Evolutionary conservation across 2,888 invertebrate genomes (phyloP), one percentile per base, ranked within the genome.

Genomic region (Druceiella hillmani): DNA sequence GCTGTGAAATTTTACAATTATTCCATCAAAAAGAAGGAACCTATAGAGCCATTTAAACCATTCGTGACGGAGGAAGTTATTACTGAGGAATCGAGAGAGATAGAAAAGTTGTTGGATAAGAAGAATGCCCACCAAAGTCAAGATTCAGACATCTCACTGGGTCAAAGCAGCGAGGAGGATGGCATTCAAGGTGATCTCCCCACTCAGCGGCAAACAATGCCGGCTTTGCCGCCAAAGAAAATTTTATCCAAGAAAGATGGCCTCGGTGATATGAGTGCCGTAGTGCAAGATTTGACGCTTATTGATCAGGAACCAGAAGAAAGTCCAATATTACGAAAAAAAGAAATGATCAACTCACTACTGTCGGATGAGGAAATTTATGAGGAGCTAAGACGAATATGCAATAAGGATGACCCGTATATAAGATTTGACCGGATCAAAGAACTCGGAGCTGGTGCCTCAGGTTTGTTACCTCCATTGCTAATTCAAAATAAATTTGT

Each of bases 1-100:
- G 95, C 94, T 15, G 79, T 95, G 35, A 89, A 89, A 55, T 90
- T 84, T 57, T 92, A 91, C 58, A 88, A 90, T 58, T 87, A 87
- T 64, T 84, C 87, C 6, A 85, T 88, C 49, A 87, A 88, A 55
- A 86, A 88, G 52, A 85, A 86, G 51, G 80, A 81, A 31, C 76
- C 75, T 29, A 75, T 76, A 35, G 81, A 81, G 29, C 76, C 78
- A 3, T 87, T 86, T 55, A 90, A 90, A 56, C 85, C 83, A 1
- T 79, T 88, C 47, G 77, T 86, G n/a, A 88, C 88, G 0, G 82
- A 86, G 52, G 81, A 84, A 53, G 78, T 80, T 7, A 87, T 89
- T 42, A 82, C 81, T 43, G 85, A 87, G 52, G 89, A 90, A 57
- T 84, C 86, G n/a, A 76, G 81, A 55, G 85, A 84, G 54, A 87